Base-by-base conservation (phyloP, 2,797 vertebrate genomes). In the Balearica regulorum region DNA sequence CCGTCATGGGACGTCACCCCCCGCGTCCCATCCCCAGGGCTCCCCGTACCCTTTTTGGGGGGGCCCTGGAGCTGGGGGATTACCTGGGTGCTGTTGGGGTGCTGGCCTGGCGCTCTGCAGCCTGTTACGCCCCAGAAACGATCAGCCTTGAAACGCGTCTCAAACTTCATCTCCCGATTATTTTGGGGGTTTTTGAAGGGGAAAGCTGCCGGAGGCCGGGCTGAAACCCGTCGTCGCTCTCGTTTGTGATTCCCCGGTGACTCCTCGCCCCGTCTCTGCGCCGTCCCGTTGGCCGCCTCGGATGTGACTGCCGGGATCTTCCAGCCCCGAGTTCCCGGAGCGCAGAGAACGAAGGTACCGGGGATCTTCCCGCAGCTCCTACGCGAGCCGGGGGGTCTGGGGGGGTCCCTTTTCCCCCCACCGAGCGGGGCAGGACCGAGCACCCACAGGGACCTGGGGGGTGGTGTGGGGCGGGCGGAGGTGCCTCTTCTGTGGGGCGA, bases 351-450 rank as follows among this genome's bases (percentile, higher is more conserved):
- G 1, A 41, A 91, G 89, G 94, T 85, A 89, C 18, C 0, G 4
- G 61, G 58, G 21, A 13, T 43, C 41, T 81, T 46, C 10, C 13
- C 3, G 4, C 29, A 11, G 22, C 21, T 61, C 19, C 26, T 6
- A 1, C 5, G 0, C 0, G 9, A 33, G 39, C 11, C 19, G 5
- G 7, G 9, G 24, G 16, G 4, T 6, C 25, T 7, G 37, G 29
- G 20, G 11, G 13, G 20, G 46, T 12, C 41, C 8, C 46, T 39
- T 16, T 5, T 15, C 49, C 28, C 28, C 25, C 12, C 10, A 20
- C 33, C 24, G 19, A 48, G 54, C 15, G 8, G 26, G 9, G 16
- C 53, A 14, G 39, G 48, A 31, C 31, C 0, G 9, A 58, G 86
- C 25, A 17, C 51, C 72, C 68, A 24, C 6, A 43, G 46, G 18